Percentiles rank a stretch among this genome's conserved stretches.
These are phyloP conservation scores for Syrrhaptes paradoxus DNA, from an alignment of 2,113 vertebrate genomes.

Conservation along the genomic window DNA sequence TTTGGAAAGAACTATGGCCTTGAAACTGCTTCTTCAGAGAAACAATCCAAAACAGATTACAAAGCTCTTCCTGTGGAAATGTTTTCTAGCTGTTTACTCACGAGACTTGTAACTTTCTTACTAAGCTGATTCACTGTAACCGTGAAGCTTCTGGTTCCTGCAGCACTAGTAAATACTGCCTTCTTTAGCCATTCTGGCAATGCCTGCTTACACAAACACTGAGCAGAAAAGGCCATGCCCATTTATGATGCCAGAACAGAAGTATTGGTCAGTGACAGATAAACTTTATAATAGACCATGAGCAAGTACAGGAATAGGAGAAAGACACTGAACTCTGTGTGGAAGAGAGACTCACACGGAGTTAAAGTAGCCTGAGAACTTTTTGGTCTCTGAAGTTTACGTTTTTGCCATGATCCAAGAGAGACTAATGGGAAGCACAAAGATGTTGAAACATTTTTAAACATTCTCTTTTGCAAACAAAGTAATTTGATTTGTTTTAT, in stretches of 20 bases:
- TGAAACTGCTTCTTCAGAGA: background rate
- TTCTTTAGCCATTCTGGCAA: background rate
- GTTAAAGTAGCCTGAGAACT: background rate
- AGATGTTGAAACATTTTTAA: background rate
- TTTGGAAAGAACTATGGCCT: background rate
- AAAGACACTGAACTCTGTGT: background rate
- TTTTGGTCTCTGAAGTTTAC: background rate
- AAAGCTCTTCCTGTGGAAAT: background rate
- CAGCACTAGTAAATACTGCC: background rate
- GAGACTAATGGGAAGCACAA: background rate
- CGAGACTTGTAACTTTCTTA: background rate
- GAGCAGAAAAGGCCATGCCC: background rate
- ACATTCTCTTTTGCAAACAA: background rate
- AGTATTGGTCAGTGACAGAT: background rate
- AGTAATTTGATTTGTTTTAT: background rate
- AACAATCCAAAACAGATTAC: background rate
- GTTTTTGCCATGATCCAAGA: background rate
- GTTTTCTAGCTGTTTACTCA: slow-evolving; percentile 8
- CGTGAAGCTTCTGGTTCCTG: background rate
- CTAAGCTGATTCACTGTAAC: background rate
- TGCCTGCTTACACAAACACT: background rate
- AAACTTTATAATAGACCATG: background rate
- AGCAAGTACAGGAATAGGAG: background rate
- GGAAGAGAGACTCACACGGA: background rate
- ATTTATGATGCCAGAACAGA: background rate